These are phyloP conservation scores for Neotragus moschatus DNA, from an alignment of 2,113 vertebrate species.

Conservation along the genomic window DNA sequence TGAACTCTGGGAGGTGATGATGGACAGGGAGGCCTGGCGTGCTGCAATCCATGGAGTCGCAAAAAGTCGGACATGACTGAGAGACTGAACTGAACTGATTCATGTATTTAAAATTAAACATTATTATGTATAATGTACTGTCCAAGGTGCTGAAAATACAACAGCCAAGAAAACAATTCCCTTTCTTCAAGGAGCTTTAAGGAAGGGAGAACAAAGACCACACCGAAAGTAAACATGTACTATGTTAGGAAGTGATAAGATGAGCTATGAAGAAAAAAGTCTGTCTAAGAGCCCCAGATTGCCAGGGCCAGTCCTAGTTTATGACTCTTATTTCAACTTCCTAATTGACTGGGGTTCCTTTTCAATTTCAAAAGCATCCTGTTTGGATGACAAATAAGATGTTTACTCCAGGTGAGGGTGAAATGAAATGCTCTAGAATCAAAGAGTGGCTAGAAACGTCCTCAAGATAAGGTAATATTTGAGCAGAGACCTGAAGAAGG, in stretches of 20 bases:
- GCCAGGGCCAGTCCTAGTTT: background rate
- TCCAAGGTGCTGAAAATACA: background rate
- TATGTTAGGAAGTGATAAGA: background rate
- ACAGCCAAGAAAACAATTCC: background rate
- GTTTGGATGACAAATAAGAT: background rate
- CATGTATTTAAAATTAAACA: background rate
- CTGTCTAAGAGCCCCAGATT: background rate
- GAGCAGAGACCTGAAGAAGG: background rate
- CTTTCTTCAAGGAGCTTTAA: background rate
- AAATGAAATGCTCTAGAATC: background rate
- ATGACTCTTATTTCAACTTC: background rate
- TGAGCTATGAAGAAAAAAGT: background rate
- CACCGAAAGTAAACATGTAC: background rate
- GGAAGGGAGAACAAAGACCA: background rate
- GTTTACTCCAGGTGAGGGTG: background rate
- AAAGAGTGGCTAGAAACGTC: background rate
- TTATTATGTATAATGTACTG: background rate
- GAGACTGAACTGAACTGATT: too few relatives aligned
- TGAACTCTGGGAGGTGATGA: too few relatives aligned
- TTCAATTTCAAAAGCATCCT: background rate
- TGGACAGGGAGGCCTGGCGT: too few relatives aligned
- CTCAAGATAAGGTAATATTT: background rate
- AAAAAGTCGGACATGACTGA: too few relatives aligned
- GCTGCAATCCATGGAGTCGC: accelerated
- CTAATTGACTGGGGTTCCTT: background rate